Evolutionary conservation across 2,888 invertebrate genomes (phyloP), one percentile per base, ranked within the genome.

Genomic region (Sesia bembeciformis): DNA sequence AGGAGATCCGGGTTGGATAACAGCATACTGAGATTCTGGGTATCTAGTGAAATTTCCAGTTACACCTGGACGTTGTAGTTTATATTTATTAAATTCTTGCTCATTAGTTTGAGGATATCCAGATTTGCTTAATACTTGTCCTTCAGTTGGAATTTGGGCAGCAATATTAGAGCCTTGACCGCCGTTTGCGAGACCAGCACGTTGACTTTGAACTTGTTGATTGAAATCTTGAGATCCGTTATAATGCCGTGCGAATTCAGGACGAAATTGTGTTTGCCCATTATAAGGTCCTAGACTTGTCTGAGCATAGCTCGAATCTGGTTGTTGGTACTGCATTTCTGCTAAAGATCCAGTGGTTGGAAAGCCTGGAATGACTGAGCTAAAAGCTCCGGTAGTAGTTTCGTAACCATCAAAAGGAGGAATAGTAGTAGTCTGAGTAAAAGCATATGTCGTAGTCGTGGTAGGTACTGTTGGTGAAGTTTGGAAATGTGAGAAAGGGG

Each of bases 401-500:
- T 50, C 50, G 38, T 50, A 52, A 5, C 53, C 56, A 7, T 50
- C 54, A n/a, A 40, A 38, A 4, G 71, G 60, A n/a, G 74, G 68
- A 52, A 62, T 74, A 3, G 73, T 77, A 0, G 78, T 77, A 3
- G 76, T 77, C 54, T 76, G 77, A 3, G 75, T 66, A 52, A 73
- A 75, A 1, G 74, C 77, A 54, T 72, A 76, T 0, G 78, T 72
- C 0, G 72, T 74, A 3, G 76, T 78, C 0, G 76, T 76, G 1
- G 64, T 62, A 40, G 67, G 65, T 3, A 62, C 54, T 53, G 57
- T 56, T 4, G 52, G 40, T 40, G 55, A 57, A 43, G 60, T 59
- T 53, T 62, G 63, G 53, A 54, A 56, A 46, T 59, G 53, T 4
- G 56, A 57, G 7, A 55, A 56, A 7, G 62, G 57, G 53, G 41